Base-by-base conservation (phyloP, 2,113 vertebrate species). In the Struthio camelus region DNA sequence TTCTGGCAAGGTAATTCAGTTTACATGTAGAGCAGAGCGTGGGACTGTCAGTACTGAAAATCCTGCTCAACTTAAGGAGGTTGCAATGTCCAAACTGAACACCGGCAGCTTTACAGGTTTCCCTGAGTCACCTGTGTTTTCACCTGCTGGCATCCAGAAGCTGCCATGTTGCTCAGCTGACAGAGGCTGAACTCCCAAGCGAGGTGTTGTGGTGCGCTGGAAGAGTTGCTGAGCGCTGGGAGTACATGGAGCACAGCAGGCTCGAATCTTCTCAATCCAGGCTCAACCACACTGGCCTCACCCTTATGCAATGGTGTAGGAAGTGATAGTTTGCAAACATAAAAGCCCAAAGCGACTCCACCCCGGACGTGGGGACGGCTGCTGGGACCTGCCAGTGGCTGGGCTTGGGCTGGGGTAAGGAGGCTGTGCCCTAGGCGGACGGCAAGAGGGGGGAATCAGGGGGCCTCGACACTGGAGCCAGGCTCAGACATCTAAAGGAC, bases 141-240 rank as follows among this genome's bases (percentile, higher is more conserved):
- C 42, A 16, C 3, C 44, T 53, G 24, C 36, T 82, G 73, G 51
- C 54, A 50, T 38, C 71, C 1, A 3, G 53, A 87, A 62, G 18
- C 46, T 65, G 67, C 56, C 32, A 34, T 73, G 67, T 28, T 80
- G 82, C 58, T 88, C 0, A 2, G 53, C 65, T 44, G 48, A 42
- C 19, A 0, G 2, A 51, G 40, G 75, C 56, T 11, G 17, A 20
- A 32, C 30, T 44, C n/a, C n/a, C 9, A 59, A 34, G 30, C 2
- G 1, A 64, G 72, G 38, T 75, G 69, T 50, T 56, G 46, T 38
- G 69, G 40, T 59, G 66, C 53, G 32, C 32, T 69, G 76, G 38
- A 70, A 93, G 32, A 51, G 2, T 0, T 0, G 34, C 20, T 0
- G 0, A 8, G 46, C 11, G 28, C 46, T 61, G 25, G 54, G 22